These are phyloP conservation scores for Agrotis ipsilon DNA, from an alignment of 2,888 invertebrate species.

Conservation along the genomic window DNA sequence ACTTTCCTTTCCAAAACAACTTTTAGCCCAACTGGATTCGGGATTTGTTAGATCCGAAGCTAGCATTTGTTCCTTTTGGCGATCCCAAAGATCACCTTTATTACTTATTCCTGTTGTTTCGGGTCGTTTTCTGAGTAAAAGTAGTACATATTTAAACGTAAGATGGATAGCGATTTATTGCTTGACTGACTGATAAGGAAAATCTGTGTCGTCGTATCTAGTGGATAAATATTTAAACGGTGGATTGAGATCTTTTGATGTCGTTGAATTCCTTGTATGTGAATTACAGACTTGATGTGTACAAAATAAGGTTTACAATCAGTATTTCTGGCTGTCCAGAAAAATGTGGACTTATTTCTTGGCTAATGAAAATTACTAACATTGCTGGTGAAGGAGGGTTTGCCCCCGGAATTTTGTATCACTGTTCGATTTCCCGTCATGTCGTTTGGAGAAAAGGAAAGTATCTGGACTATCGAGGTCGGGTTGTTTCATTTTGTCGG, in stretches of 20 bases:
- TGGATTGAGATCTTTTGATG: slow-evolving; percentile 19
- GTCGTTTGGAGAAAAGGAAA: background rate
- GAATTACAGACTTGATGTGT: background rate
- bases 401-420: background rate
- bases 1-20: slow-evolving; percentile 19
- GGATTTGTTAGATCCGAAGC: too few species aligned
- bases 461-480: background rate
- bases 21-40: slow-evolving; percentile 6
- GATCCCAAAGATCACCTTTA: slow-evolving; percentile 8
- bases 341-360: background rate
- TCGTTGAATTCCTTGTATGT: background rate
- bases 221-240: slow-evolving; percentile 42
- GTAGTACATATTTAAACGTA: slow-evolving; percentile 10
- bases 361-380: slow-evolving; percentile 7
- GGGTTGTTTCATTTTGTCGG: background rate
- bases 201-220: slow-evolving; percentile 45
- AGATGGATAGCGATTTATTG: slow-evolving; percentile 25
- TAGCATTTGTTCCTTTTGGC: background rate
- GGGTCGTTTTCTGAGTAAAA: background rate
- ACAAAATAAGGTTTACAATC: background rate
- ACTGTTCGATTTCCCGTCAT: slow-evolving; percentile 26
- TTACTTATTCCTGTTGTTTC: slow-evolving; percentile 11
- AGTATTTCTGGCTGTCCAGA: background rate
- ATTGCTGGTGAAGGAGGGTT: background rate
- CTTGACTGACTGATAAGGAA: slow-evolving; percentile 38